Percentiles rank a stretch among this genome's conserved stretches.
Conservation (phyloP, 2,113 vertebrate species). For the Uria aalge region DNA sequence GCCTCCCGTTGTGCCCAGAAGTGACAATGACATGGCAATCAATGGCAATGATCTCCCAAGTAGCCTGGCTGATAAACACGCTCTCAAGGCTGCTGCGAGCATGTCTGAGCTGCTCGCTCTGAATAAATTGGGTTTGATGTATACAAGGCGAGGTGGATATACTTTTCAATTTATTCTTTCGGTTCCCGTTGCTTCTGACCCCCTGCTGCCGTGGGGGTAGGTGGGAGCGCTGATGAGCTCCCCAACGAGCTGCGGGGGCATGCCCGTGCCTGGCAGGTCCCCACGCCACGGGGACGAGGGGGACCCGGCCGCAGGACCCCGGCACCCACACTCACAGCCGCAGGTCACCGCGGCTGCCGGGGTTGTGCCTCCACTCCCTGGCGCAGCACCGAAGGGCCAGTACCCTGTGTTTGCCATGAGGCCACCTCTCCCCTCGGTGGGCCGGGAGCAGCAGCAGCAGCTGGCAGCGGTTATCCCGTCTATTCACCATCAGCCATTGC, state of each 20-base stretch:
- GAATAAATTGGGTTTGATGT: constrained; percentile 29
- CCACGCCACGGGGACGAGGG: accelerated
- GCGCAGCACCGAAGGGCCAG: accelerated
- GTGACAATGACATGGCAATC: constrained; percentile 54
- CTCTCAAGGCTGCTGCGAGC: not conserved
- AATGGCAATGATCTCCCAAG: constrained; percentile 43
- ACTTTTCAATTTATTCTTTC: not conserved
- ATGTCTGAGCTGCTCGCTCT: not conserved
- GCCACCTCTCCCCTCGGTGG: not conserved
- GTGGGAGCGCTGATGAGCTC: not conserved
- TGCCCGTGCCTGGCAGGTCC: not conserved
- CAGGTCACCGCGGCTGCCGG: not conserved
- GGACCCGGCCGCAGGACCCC: not conserved
- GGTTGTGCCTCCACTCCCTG: not conserved
- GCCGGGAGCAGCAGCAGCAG: not conserved
- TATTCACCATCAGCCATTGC: not conserved
- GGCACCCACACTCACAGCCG: not conserved
- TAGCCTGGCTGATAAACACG: constrained; percentile 29
- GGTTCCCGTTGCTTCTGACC: not conserved
- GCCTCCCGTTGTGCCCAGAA: not conserved
- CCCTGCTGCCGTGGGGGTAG: not conserved
- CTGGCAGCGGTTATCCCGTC: not conserved
- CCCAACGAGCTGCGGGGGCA: accelerated
- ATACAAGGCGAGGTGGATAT: not conserved
- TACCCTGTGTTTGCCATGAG: accelerated